Evolutionary conservation across 2,797 vertebrate genomes (phyloP), one percentile per base, ranked within the genome.

Genomic region (Rhodeus uyekii): DNA sequence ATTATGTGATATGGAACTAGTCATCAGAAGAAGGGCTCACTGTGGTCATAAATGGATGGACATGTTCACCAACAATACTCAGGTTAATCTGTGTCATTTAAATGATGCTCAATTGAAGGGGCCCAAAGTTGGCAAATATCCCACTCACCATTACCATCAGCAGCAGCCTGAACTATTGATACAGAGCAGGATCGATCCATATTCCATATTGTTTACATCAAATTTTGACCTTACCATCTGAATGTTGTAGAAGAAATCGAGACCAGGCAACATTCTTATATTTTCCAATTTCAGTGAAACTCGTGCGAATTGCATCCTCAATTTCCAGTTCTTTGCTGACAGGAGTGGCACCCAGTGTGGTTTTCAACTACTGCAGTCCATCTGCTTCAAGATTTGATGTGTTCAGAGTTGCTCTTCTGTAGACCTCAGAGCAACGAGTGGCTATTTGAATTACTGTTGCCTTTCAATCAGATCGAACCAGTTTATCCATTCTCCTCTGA

Each of bases 181-280:
- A 83, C 83, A 83, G 85, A 48, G 68, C 72, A 86, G 46, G 60
- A 78, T 82, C 50, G 53, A 86, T 80, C 73, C 46, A 78, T 84
- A 65, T 76, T 81, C 85, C 13, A 84, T 85, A 76, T 34, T 87
- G 77, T 84, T 84, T 84, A 84, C 3, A n/a, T 50, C 78, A 77
- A 85, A 86, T 81, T 82, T 64, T 85, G 80, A 76, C 69, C 78
- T 53, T 78, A 67, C 39, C 76, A 65, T 64, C 72, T 32, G 46
- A 67, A 81, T 81, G 73, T 80, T n/a, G 3, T 75, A 69, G 68
- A 79, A 78, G 50, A 82, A 78, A 82, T 29, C 42, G 14, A 46
- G 8, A 44, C 14, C 14, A 69, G 39, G 24, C 9, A 10, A 44
- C 4, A 2, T 6, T 46, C 24, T 27, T 6, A n/a, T 58, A 14